Evolutionary conservation across 1,140 invertebrate genomes (phyloP), one percentile per base, ranked within the genome.

Genomic region (Zaprionus nigranus): DNA sequence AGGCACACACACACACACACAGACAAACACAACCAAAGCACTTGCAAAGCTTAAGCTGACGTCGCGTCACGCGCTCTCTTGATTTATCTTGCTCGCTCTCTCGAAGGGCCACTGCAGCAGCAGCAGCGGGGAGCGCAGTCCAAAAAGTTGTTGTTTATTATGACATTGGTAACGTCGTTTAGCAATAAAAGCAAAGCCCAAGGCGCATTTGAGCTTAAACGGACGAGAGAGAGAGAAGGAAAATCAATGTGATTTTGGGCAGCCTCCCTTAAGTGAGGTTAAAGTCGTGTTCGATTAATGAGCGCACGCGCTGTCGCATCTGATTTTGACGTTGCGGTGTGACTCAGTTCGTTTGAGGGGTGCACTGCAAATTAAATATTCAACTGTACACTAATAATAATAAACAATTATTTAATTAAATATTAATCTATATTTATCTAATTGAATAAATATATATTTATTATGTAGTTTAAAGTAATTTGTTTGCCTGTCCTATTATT

Each of bases 161-260:
- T 88, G 83, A 67, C 83, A 87, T 87, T 87, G 83, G 62, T 71
- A 78, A 70, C 57, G 70, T 82, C 57, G 70, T 82, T 82, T 76
- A 69, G 70, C 63, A 49, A 53, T 76, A 77, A 66, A 66, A 69
- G 71, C 58, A 72, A 82, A 77, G 72, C 66, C 57, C 49, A 74
- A 43, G 65, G 40, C 66, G 49, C n/a, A 73, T 46, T 49, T 64
- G 69, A 86, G 75, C 70, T 49, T 75, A 59, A 40, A 26, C 65
- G 20, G 28, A 62, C 56, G 62, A 79, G 51, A 2, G 46, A 24
- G 53, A 61, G 30, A 56, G 22, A 49, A 11, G 57, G 74, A 69
- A 2, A 34, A 34, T 34, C 61, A 56, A 67, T 58, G 15, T 26
- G 53, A 30, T 75, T 57, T 62, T 57, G 11, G 57, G 57, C 67